Conservation (phyloP, 2,113 vertebrate species). For the Ibidorhyncha struthersii region DNA sequence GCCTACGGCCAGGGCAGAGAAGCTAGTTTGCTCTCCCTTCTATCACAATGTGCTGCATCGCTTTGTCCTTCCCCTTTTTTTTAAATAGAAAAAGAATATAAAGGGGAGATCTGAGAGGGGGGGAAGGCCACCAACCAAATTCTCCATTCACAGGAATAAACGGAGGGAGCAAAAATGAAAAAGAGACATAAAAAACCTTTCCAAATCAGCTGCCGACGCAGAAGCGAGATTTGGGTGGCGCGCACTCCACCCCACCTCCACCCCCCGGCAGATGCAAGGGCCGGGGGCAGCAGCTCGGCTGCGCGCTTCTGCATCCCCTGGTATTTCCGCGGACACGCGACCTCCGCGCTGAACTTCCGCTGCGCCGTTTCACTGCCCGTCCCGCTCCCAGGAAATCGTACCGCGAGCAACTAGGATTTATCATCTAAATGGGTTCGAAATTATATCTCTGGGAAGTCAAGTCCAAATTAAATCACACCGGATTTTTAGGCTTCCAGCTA, state of each 20-base stretch:
- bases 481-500: constrained; percentile 67
- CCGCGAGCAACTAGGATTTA: constrained; percentile 63
- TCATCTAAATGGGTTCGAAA: constrained; percentile 71
- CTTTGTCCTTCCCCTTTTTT: neutral
- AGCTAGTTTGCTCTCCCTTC: neutral
- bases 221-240: neutral
- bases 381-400: constrained; percentile 47
- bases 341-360: neutral
- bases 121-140: neutral
- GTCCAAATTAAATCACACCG: constrained; percentile 72
- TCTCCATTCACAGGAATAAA: neutral
- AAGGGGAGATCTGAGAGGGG: neutral
- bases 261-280: neutral
- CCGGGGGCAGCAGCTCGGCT: neutral
- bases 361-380: neutral
- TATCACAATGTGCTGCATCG: neutral
- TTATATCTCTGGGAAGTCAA: constrained; percentile 68
- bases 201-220: neutral
- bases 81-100: neutral
- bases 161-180: neutral
- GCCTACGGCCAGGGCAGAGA: neutral
- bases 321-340: neutral
- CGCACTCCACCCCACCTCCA: neutral
- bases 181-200: neutral
- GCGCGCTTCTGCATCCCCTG: neutral